These are phyloP conservation scores for Rotaria magnacalcarata DNA, from an alignment of 2,888 invertebrate genomes.

Conservation along the genomic window DNA sequence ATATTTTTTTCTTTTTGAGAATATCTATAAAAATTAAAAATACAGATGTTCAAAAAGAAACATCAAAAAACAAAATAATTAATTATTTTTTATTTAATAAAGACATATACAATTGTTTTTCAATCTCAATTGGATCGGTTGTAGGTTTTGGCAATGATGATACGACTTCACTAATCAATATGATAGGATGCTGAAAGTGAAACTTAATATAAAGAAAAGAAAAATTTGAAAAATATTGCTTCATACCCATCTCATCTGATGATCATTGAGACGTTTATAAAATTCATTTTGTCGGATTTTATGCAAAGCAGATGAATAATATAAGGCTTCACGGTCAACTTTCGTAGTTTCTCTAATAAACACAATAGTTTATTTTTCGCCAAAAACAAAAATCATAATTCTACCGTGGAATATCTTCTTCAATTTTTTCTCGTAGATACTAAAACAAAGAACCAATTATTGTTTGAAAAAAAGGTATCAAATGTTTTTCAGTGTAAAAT, in stretches of 20 bases:
- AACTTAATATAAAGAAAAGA: background rate
- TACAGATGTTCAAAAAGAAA: background rate
- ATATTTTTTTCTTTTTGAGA: background rate
- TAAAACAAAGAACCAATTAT: background rate
- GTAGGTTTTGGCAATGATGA: background rate
- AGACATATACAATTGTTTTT: slow-evolving; percentile 18
- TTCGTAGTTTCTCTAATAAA: background rate
- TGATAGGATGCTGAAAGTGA: background rate
- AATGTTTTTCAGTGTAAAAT: background rate
- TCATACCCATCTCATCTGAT: slow-evolving; percentile 13
- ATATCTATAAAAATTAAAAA: background rate
- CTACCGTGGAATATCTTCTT: background rate
- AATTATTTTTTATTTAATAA: slow-evolving; percentile 4
- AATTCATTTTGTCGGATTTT: background rate
- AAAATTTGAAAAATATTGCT: no score
- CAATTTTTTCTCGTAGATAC: background rate
- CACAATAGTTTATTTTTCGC: no score
- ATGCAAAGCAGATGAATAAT: background rate
- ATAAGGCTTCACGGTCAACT: background rate
- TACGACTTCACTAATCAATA: background rate
- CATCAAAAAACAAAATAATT: background rate
- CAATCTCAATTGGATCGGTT: slow-evolving; percentile 2
- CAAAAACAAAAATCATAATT: no score
- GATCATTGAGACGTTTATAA: background rate
- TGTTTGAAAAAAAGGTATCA: background rate